Evolutionary conservation across 2,888 invertebrate genomes (phyloP), one percentile per base, ranked within the genome.

Genomic region (Rhamnusium bicolor): DNA sequence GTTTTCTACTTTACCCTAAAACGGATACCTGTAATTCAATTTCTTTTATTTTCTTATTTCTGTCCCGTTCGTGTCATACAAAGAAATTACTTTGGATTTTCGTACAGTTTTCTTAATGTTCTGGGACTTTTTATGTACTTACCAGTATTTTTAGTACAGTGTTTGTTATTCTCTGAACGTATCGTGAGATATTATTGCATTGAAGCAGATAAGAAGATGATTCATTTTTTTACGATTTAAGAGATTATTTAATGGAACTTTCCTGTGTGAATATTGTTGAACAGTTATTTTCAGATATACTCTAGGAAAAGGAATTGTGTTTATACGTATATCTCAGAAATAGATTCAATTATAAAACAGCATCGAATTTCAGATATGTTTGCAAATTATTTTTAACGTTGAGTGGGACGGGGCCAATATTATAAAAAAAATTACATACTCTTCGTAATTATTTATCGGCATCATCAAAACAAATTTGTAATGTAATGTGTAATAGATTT

Each of bases 11-110:
- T 69, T 61, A 24, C 40, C 61, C 69, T 61, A 61, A 61, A 58
- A 60, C 61, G 69, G 60, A 69, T 69, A 69, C 69, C 69, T 69
- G 69, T 69, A 69, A 69, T 69, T 69, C 69, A 51, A 69, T 69
- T 69, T 49, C 51, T 46, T 67, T 67, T 56, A 54, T 67, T 56
- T 61, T 61, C 61, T 10, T 47, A 21, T 19, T 21, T 40, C 61
- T 40, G 61, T 61, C 61, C 61, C 46, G 47, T 8, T 24, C 21
- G 8, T 47, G 61, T 46, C 61, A 61, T 40, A 47, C 24, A 61
- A 46, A 61, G 21, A 61, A 61, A 61, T 61, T 61, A 61, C 46
- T 61, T 32, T 58, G 18, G 47, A 47, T 61, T 40, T 24, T 32
- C 47, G 21, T 61, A 46, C 61, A 24, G 21, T 61, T 61, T 24